phyloP scores from a whole-genome alignment of 2,113 vertebrate genomes.

The Garra rufa region DNA sequence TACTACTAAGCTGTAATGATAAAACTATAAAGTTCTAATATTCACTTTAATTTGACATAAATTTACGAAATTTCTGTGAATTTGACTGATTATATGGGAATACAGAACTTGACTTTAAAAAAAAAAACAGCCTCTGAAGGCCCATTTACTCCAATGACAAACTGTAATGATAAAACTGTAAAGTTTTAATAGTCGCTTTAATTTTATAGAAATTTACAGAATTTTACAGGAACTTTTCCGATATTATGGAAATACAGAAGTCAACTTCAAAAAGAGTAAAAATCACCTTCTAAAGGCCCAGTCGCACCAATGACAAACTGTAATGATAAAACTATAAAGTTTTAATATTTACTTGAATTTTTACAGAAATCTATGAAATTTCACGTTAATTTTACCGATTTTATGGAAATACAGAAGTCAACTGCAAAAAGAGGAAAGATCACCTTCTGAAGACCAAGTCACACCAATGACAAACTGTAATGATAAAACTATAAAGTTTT shows the following conservation, averaged over 20 bases:
- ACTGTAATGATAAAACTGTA: no score
- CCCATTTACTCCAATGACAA: background rate
- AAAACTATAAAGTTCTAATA: no score
- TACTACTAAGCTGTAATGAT: no score
- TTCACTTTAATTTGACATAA: no score
- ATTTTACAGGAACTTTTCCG: no score
- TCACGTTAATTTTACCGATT: background rate
- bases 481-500: background rate
- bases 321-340: no score
- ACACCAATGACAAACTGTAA: background rate
- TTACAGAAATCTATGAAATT: no score
- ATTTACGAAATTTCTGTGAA: background rate
- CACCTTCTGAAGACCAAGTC: background rate
- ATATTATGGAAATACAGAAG: no score
- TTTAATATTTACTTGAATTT: no score
- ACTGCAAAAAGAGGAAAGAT: background rate
- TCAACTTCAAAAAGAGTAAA: no score
- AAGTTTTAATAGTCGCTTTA: background rate
- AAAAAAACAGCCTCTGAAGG: background rate
- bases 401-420: background rate
- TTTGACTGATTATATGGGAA: background rate
- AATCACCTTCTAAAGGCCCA: background rate
- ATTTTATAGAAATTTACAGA: no score
- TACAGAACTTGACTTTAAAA: background rate
- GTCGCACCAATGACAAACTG: background rate